A percentile compares a stretch with the other conserved stretches of the same genome.
phyloP scores from a whole-genome alignment of 2,888 invertebrate genomes.

The Acronicta alni region DNA sequence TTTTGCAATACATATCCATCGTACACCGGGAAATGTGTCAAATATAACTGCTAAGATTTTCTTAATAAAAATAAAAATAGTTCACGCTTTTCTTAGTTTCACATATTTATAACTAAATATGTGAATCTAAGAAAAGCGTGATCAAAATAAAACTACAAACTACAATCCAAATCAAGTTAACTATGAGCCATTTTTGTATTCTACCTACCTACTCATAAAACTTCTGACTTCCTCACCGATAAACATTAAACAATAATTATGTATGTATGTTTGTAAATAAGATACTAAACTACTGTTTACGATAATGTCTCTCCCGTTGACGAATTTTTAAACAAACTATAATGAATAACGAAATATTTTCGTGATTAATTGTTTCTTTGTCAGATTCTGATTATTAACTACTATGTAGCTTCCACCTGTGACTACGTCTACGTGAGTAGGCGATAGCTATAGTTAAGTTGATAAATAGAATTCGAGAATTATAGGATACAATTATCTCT shows the following conservation, averaged over 20 bases:
- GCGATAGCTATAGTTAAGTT: no score
- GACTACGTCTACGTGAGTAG: not conserved
- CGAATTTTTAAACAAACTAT: slow-evolving; percentile 52
- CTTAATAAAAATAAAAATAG: no score
- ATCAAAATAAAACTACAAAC: no score
- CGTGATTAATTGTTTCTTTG: slow-evolving; percentile 33
- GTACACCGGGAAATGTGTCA: no score
- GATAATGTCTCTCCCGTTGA: slow-evolving; percentile 29
- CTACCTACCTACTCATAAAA: slow-evolving; percentile 7
- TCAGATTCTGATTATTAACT: slow-evolving; percentile 27
- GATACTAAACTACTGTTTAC: slow-evolving; percentile 40
- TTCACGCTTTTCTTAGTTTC: no score
- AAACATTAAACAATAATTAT: slow-evolving; percentile 41
- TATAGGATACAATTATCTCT: no score
- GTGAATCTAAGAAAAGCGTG: no score
- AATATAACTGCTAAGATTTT: no score
- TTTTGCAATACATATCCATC: no score
- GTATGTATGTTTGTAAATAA: slow-evolving; percentile 47
- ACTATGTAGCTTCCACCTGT: not conserved
- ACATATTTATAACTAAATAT: no score
- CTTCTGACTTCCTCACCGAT: slow-evolving; percentile 18
- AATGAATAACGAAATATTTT: slow-evolving; percentile 54
- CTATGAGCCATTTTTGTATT: not conserved
- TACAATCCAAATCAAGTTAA: no score
- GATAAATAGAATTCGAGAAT: no score